Conservation (phyloP, 2,888 invertebrate species). For the Boloria selene region DNA sequence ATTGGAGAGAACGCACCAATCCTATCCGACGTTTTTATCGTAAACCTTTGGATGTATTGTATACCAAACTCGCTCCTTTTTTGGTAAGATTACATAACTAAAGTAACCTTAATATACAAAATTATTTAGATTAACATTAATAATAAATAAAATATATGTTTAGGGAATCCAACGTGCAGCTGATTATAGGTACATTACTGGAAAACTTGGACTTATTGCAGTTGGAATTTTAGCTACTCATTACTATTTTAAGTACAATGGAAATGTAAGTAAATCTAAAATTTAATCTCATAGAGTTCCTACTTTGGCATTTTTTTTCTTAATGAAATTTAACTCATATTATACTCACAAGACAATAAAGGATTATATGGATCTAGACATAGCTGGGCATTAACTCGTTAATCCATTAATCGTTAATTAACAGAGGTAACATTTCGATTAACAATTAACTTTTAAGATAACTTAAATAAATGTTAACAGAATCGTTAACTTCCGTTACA, state of each 20-base stretch:
- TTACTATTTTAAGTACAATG: conserved; percentile 93
- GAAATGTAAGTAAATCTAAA: conserved; percentile 83
- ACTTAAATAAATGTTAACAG: too few species aligned
- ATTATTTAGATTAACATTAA: background rate
- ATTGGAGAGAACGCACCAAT: conserved; percentile 87
- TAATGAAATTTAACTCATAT: background rate
- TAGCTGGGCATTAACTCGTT: too few species aligned
- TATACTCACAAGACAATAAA: too few species aligned
- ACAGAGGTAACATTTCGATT: too few species aligned
- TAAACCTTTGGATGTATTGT: conserved; percentile 86
- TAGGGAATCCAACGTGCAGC: conserved; percentile 84
- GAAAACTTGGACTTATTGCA: conserved; percentile 82
- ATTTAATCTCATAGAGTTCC: background rate
- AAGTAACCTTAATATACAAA: conserved; percentile 41
- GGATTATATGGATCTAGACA: too few species aligned
- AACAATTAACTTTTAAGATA: too few species aligned
- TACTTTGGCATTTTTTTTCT: background rate
- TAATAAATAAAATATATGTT: background rate
- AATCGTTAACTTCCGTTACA: too few species aligned
- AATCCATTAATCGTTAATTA: too few species aligned
- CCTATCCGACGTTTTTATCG: conserved; percentile 89
- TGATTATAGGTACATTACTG: conserved; percentile 83
- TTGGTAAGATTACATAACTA: conserved; percentile 83
- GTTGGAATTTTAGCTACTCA: conserved; percentile 77
- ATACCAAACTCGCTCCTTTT: conserved; percentile 79